Percentiles rank a stretch among this genome's conserved stretches.
phyloP scores from a whole-genome alignment of 1,140 invertebrate genomes.

The Zaprionus ghesquierei region DNA sequence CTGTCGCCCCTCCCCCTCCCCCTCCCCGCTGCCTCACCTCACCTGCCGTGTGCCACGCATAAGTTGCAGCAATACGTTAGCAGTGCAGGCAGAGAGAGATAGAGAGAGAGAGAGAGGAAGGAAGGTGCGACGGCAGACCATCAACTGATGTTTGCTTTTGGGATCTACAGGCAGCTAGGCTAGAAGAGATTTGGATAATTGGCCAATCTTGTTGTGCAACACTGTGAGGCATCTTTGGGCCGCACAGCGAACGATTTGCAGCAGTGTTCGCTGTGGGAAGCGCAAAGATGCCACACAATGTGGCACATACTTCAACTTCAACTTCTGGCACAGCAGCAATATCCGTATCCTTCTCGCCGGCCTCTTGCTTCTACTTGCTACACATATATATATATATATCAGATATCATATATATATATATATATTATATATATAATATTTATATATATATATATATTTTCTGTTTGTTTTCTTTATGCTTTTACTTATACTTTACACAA shows the following conservation, averaged over 20 bases:
- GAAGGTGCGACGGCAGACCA: too few species aligned
- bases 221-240: background rate
- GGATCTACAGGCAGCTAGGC: background rate
- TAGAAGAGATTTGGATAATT: background rate
- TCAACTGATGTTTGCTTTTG: too few species aligned
- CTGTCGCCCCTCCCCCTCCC: background rate
- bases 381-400: slow-evolving; percentile 9
- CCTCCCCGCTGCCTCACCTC: too few species aligned
- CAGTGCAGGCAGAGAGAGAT: background rate
- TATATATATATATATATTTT: slow-evolving; percentile 52
- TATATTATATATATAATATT: slow-evolving; percentile 27
- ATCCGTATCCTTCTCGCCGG: slow-evolving; percentile 8
- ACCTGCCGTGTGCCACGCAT: background rate
- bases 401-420: slow-evolving; percentile 1
- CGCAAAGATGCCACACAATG: background rate
- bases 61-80: background rate
- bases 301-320: background rate
- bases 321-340: slow-evolving; percentile 12
- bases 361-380: background rate
- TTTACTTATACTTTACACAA: slow-evolving; percentile 77
- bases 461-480: slow-evolving; percentile 48
- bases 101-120: too few species aligned
- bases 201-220: background rate
- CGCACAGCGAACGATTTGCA: background rate
- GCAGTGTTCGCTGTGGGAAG: background rate